Base-by-base conservation (phyloP, 2,113 vertebrate genomes). In the Pelobates fuscus region DNA sequence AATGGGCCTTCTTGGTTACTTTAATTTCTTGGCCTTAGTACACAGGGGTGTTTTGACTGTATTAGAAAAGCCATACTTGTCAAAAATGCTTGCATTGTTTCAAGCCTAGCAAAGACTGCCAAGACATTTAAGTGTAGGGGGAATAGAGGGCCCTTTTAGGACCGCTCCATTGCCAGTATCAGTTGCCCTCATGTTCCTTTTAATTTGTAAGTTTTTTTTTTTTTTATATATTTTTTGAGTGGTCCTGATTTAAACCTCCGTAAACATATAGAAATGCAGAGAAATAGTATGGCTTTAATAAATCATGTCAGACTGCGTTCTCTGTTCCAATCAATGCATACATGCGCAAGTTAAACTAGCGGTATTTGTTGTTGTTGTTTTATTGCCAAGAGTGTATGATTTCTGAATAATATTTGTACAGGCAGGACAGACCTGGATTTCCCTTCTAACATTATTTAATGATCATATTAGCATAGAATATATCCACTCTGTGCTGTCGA, bases 21-120 rank as follows among this genome's bases (percentile, higher is more conserved):
- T 46, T 21, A 29, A 11, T 12, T 21, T 62, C 20, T 52, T 62
- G 70, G 59, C 70, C 32, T 18, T 15, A 4, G 44, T 32, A 72
- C 59, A 72, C 26, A 62, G 15, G 10, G 41, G 18, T 32, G 32
- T 46, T 49, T 25, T 17, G 70, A 62, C 43, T 23, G 23, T 71
- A 57, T 52, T 71, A 63, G 70, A 63, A 44, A 44, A 49, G 11
- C 2, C 43, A 25, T 61, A 24, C 58, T 27, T 18, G 70, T 63
- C 60, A 63, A 41, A n/a, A 62, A 72, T 24, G 44, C 43, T 12
- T 5, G 25, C 30, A 29, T 71, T 62, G 59, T 63, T 63, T 32
- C 29, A 2, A 59, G 68, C n/a, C 2, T 44, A 14, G 20, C 17
- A 23, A 7, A 23, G 21, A 25, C 57, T 30, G 59, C 59, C 68